A percentile compares a stretch with the other conserved stretches of the same genome.
These are phyloP conservation scores for Agriopis leucophaearia DNA, from an alignment of 2,888 invertebrate species.

Conservation along the genomic window DNA sequence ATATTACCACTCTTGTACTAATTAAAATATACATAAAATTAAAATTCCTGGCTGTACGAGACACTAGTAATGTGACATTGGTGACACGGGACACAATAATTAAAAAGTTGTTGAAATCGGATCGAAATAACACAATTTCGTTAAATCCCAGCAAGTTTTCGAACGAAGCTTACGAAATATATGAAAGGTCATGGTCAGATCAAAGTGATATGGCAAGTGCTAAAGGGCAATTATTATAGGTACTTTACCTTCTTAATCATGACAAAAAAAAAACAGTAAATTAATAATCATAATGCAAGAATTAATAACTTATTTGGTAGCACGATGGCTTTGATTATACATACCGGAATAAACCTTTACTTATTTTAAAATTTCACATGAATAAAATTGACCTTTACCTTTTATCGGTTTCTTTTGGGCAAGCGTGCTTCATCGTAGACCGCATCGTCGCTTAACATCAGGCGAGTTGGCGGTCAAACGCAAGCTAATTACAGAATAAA, in stretches of 20 bases:
- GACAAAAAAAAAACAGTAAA: slow-evolving; percentile 31
- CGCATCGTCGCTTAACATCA: too few species aligned
- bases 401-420: too few species aligned
- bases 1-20: background rate
- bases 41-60: slow-evolving; percentile 17
- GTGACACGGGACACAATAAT: slow-evolving; percentile 54
- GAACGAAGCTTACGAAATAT: slow-evolving; percentile 65
- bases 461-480: too few species aligned
- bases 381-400: background rate
- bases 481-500: too few species aligned
- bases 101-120: slow-evolving; percentile 71
- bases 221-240: slow-evolving; percentile 68
- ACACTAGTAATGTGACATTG: slow-evolving; percentile 30
- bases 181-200: slow-evolving; percentile 77
- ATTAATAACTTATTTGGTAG: slow-evolving; percentile 24
- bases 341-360: slow-evolving; percentile 4
- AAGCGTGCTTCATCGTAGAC: too few species aligned
- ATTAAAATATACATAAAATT: slow-evolving; percentile 6
- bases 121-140: slow-evolving; percentile 63
- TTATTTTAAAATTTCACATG: background rate
- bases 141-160: slow-evolving; percentile 71
- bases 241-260: slow-evolving; percentile 25
- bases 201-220: slow-evolving; percentile 62
- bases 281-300: slow-evolving; percentile 7
- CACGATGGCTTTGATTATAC: background rate